Percentiles rank a stretch among this genome's conserved stretches.
Evolutionary conservation across 2,797 vertebrate genomes (phyloP).

Genomic region (Anolis apletophallus): DNA sequence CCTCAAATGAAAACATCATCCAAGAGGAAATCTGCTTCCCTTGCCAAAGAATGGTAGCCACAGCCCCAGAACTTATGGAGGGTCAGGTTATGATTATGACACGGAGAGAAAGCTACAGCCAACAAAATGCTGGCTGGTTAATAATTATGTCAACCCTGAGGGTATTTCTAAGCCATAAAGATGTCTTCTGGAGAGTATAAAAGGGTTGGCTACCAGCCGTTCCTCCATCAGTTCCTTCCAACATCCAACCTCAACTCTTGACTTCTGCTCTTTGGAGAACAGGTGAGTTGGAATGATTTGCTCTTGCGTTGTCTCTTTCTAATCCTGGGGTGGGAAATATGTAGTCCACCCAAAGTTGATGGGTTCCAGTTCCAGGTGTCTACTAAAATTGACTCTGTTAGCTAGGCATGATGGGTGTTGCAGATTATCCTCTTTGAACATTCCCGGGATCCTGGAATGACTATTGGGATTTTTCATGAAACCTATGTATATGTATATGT

Average conservation of each 20-base stretch:
- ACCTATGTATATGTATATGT: no score
- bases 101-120: neutral
- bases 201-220: neutral
- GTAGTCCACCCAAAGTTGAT: no score
- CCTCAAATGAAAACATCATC: neutral
- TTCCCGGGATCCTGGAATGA: no score
- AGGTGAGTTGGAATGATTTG: neutral
- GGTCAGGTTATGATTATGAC: neutral
- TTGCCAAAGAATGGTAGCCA: neutral
- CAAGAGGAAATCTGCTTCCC: neutral
- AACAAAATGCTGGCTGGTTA: slow-evolving; percentile 14
- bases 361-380: no score
- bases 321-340: neutral
- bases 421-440: no score
- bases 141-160: neutral
- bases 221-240: neutral
- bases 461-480: no score
- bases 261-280: neutral
- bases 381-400: no score
- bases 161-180: neutral
- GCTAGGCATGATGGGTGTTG: no score
- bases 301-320: neutral
- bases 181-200: neutral
- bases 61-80: neutral
- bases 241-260: neutral